Percentiles rank a stretch among this genome's conserved stretches.
phyloP scores from a whole-genome alignment of 2,797 vertebrate genomes.

The Neosilurus hyrtlii region DNA sequence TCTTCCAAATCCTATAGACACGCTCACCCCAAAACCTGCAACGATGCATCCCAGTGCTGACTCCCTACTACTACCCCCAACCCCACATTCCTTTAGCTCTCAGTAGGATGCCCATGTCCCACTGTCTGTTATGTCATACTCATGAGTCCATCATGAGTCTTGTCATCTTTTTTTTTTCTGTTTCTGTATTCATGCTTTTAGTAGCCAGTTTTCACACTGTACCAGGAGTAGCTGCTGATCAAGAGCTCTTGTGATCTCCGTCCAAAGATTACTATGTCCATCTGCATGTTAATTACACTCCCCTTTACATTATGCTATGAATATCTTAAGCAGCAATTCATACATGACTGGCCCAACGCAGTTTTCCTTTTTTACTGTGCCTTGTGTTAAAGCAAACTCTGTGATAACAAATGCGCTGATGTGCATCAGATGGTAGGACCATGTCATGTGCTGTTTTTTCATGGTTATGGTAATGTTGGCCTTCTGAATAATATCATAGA shows the following conservation, averaged over 20 bases:
- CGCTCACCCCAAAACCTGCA: neutral
- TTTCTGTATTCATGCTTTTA: neutral
- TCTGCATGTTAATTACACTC: slow-evolving; percentile 17
- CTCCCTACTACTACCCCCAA: neutral
- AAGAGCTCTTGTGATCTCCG: neutral
- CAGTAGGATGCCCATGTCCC: neutral
- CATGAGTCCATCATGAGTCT: neutral
- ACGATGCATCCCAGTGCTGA: neutral
- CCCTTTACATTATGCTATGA: neutral
- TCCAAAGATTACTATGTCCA: neutral
- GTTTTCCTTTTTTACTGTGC: too few species aligned
- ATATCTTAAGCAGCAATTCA: neutral
- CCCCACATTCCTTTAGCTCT: neutral
- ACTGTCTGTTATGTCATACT: neutral
- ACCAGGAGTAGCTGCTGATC: neutral
- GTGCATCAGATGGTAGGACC: neutral
- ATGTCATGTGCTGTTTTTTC: neutral
- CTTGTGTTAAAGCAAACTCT: neutral
- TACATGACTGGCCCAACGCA: too few species aligned
- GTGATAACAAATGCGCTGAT: neutral
- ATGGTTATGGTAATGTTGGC: neutral
- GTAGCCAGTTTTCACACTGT: neutral
- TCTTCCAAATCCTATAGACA: neutral
- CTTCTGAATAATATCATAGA: neutral
- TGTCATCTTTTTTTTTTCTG: neutral